phyloP scores from a whole-genome alignment of 2,888 invertebrate species.

The Tupiocoris notatus region DNA sequence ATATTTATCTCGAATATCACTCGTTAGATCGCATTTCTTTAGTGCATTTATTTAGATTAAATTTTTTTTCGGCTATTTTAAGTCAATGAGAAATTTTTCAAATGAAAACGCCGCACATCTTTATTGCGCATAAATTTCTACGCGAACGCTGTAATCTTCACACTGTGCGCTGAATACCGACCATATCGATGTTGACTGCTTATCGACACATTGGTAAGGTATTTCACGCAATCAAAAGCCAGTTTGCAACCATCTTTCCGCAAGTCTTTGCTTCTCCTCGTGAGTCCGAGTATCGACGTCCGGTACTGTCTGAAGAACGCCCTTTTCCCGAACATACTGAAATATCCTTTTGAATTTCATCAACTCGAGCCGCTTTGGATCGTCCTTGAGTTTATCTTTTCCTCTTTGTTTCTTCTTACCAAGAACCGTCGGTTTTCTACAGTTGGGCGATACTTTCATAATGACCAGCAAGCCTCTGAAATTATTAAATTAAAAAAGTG shows the following conservation, averaged over 20 bases:
- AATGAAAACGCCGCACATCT: too few species aligned
- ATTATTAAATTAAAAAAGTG: too few species aligned
- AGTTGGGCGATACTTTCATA: conserved; percentile 38
- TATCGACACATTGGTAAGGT: too few species aligned
- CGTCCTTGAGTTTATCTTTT: conserved; percentile 29
- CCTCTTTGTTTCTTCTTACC: conserved; percentile 28
- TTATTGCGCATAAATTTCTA: too few species aligned
- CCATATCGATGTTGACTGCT: too few species aligned
- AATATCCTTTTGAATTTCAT: conserved; percentile 34
- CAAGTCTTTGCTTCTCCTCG: conserved; percentile 17
- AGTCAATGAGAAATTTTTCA: too few species aligned
- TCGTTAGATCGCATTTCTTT: too few species aligned
- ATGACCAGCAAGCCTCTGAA: conserved; percentile 35
- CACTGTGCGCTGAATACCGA: too few species aligned
- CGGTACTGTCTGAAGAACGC: conserved; percentile 7
- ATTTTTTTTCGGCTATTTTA: too few species aligned
- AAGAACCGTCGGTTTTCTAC: conserved; percentile 8
- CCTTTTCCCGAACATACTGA: conserved; percentile 28
- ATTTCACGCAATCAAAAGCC: background rate
- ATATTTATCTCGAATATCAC: too few species aligned
- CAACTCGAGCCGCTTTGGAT: conserved; percentile 23
- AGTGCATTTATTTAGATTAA: too few species aligned
- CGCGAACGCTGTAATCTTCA: too few species aligned
- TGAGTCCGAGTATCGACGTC: conserved; percentile 18
- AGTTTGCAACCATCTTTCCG: conserved; percentile 19